A percentile compares a stretch with the other conserved stretches of the same genome.
Conservation (phyloP, 2,113 vertebrate species). For the Diadophis punctatus region DNA sequence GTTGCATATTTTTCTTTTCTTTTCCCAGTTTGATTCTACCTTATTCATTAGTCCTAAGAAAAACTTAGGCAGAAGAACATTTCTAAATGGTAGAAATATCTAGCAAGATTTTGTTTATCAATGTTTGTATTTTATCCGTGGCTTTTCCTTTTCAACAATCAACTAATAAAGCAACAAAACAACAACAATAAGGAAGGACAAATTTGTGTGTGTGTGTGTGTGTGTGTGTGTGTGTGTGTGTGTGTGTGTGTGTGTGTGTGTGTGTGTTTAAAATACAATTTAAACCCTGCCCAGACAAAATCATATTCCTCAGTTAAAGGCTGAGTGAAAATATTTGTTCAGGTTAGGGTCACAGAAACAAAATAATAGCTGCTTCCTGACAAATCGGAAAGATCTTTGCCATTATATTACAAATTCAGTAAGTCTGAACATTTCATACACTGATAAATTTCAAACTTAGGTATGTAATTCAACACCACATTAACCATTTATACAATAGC, state of each 20-base stretch:
- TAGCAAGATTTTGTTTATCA: background rate
- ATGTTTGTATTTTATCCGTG: background rate
- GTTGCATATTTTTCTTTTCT: background rate
- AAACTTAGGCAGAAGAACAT: background rate
- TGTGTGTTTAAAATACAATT: background rate
- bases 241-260: background rate
- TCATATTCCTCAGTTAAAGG: background rate
- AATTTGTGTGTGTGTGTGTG: background rate
- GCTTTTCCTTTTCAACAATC: background rate
- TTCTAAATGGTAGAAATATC: background rate
- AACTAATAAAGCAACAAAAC: background rate
- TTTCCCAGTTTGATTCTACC: background rate
- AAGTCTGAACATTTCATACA: background rate
- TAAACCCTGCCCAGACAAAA: background rate
- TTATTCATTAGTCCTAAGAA: background rate
- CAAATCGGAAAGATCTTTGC: background rate
- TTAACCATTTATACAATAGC: background rate
- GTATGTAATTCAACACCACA: background rate
- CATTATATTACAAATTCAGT: background rate
- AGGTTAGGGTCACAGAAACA: background rate
- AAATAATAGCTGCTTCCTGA: background rate
- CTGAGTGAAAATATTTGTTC: background rate
- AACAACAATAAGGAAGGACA: background rate
- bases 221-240: background rate
- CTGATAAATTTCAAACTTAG: background rate